A percentile compares a stretch with the other conserved stretches of the same genome.
Conservation (phyloP, 2,888 invertebrate species). For the Frankliniella intonsa region DNA sequence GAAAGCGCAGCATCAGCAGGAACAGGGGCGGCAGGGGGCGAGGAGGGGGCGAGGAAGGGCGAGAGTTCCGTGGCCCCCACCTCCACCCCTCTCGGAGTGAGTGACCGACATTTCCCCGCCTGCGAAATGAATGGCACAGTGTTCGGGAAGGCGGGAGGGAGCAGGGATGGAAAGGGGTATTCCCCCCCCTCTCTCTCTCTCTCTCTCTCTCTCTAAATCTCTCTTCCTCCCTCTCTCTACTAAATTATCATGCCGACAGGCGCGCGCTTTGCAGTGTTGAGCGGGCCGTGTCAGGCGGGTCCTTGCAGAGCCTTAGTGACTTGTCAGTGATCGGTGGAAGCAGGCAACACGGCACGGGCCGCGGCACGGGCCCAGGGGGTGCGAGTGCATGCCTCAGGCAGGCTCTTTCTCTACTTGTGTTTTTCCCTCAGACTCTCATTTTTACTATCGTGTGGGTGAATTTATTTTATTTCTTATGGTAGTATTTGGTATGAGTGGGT, state of each 20-base stretch:
- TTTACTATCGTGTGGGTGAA: not conserved
- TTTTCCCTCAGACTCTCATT: not conserved
- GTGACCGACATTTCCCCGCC: constrained; percentile 19
- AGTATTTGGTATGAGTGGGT: not conserved
- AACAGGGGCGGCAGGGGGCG: too few relatives aligned
- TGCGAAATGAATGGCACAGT: constrained; percentile 2
- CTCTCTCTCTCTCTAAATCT: not conserved
- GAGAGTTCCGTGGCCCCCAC: not conserved
- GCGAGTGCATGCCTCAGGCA: too few relatives aligned
- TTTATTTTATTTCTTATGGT: not conserved
- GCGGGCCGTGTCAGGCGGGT: not conserved
- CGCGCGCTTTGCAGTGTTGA: not conserved
- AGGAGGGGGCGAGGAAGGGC: not conserved
- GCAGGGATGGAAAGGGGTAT: not conserved
- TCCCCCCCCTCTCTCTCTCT: not conserved
- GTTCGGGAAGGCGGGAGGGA: not conserved
- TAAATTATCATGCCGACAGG: constrained; percentile 15
- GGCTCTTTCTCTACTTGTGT: not conserved
- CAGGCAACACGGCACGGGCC: not conserved
- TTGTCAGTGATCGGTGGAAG: not conserved
- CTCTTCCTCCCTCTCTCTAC: not conserved
- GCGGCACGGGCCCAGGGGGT: not conserved
- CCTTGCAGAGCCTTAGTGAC: constrained; percentile 3
- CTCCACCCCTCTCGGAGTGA: not conserved
- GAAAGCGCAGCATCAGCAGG: not conserved